Conservation (phyloP, 2,797 vertebrate species). For the Lutjanus argentimaculatus region DNA sequence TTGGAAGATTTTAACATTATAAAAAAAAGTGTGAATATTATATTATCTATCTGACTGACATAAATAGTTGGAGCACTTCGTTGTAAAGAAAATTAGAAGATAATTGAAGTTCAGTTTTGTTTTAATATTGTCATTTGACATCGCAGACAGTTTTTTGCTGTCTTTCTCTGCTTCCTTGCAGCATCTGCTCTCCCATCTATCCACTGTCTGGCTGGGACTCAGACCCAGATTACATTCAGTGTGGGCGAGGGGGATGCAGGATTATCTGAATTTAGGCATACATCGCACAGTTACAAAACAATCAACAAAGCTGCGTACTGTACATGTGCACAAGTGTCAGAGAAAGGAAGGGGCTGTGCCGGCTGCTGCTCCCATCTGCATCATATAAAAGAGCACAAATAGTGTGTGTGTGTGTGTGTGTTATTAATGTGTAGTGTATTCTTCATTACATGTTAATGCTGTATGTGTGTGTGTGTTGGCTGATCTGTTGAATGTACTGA, state of each 20-base stretch:
- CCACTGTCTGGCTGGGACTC: constrained; percentile 46
- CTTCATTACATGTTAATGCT: not conserved
- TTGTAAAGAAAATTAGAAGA: not conserved
- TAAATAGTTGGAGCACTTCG: not conserved
- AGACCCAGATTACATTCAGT: constrained; percentile 65
- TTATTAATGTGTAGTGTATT: not conserved
- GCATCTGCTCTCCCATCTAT: constrained; percentile 57
- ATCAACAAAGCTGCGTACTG: constrained; percentile 46
- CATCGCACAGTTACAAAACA: constrained; percentile 49
- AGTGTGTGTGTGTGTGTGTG: not conserved
- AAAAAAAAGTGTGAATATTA: not conserved
- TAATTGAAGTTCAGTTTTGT: not conserved
- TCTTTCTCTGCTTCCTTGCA: constrained; percentile 33
- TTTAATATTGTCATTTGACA: constrained; percentile 17
- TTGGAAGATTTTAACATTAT: not conserved
- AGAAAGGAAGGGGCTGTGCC: constrained; percentile 1
- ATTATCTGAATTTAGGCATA: constrained; percentile 72
- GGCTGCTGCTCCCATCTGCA: constrained; percentile 7
- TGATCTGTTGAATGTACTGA: not conserved
- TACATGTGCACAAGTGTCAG: constrained; percentile 28
- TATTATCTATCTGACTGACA: not conserved
- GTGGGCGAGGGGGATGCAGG: constrained; percentile 52
- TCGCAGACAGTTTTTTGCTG: not conserved
- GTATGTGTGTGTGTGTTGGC: not conserved
- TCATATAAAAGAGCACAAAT: constrained; percentile 10